A percentile compares a stretch with the other conserved stretches of the same genome.
phyloP scores from a whole-genome alignment of 2,888 invertebrate genomes.

The Volucella inflata region DNA sequence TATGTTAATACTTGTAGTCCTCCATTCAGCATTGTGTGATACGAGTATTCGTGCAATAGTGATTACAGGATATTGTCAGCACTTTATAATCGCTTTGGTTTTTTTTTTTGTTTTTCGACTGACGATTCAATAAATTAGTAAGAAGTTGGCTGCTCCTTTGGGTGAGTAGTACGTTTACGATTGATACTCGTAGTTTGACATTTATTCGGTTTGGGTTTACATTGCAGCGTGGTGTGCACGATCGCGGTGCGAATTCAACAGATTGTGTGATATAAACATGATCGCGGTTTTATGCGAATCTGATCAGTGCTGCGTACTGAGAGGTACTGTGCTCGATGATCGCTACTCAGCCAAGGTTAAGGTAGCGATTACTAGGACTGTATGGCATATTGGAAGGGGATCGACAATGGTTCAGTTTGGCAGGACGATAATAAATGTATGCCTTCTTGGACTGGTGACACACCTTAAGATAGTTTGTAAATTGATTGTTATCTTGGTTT shows the following conservation, averaged over 20 bases:
- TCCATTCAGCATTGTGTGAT: constrained; percentile 3
- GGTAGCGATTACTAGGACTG: constrained; percentile 53
- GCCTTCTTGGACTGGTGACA: constrained; percentile 59
- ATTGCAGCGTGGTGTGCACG: neutral
- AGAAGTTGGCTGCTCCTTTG: constrained; percentile 44
- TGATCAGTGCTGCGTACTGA: too few relatives aligned
- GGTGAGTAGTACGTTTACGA: constrained; percentile 45
- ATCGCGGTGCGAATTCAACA: neutral
- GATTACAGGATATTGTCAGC: constrained; percentile 61
- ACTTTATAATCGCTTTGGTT: constrained; percentile 51
- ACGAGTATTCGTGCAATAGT: constrained; percentile 3
- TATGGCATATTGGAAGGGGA: constrained; percentile 19
- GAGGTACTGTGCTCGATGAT: neutral
- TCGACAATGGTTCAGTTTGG: constrained; percentile 21
- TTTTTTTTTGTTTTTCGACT: constrained; percentile 28
- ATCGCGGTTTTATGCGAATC: constrained; percentile 2
- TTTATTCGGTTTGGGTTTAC: constrained; percentile 48
- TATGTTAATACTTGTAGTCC: neutral
- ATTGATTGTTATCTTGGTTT: constrained; percentile 72
- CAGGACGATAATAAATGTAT: constrained; percentile 53
- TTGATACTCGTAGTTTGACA: constrained; percentile 67
- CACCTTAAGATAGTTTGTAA: constrained; percentile 69
- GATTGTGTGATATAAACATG: neutral
- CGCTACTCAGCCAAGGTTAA: constrained; percentile 52
- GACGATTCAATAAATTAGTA: constrained; percentile 66